Base-by-base conservation (phyloP, 2,888 invertebrate genomes). In the Bellardia pandia region DNA sequence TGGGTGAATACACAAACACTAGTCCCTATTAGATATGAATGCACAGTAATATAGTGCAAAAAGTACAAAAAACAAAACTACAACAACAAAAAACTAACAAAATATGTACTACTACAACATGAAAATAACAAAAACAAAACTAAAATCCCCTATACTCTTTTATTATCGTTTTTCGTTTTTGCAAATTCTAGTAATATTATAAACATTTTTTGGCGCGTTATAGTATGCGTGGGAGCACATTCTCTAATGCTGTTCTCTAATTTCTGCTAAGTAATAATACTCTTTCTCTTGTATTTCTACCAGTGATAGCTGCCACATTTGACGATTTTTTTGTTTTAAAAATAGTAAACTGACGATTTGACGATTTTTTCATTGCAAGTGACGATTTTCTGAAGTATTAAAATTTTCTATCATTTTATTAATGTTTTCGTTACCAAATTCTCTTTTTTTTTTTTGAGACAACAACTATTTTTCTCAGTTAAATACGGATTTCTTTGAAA, bases 191-290 rank as follows among this genome's bases (percentile, higher is more conserved):
- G 75, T 69, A 69, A 56, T 71, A 77, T 71, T 53, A 37, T 23
- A 37, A 37, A 23, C 51, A 77, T 75, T 33, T 83, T 87, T 85
- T 85, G 69, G 64, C 88, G 85, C 86, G 81, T 75, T 86, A 62
- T 85, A 68, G 89, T 89, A 80, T 89, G 90, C 88, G 89, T 89
- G 90, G 86, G 89, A 88, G 89, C 85, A 72, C 33, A 86, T 74
- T 77, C 76, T 83, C 82, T 76, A 62, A 83, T 37, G 5, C 82
- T 83, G 69, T 76, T 71, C 76, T 83, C 69, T 66, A 74, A 51
- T n/a, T n/a, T n/a, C n/a, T 51, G n/a, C 6, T n/a, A n/a, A 79
- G 78, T 84, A 84, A 84, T 72, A 72, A 30, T 69, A 33, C 69
- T 83, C 71, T 45, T 83, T 33, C 60, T 83, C 82, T 69, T 23